Conservation (phyloP, 2,113 vertebrate genomes). For the Felis catus region F.catus_Fca126_mat1.0 CM031415.1:202271501-202272000, state of each 20-base stretch:
- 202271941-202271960: not conserved
- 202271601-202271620: not conserved
- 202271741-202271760: conserved; percentile 92
- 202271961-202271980: not conserved
- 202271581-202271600: not conserved
- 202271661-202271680: not conserved
- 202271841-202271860: conserved; percentile 28
- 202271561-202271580: too few species aligned
- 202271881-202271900: not conserved
- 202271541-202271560: not conserved
- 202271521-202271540: not conserved
- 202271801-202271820: conserved; percentile 83
- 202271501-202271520: not conserved
- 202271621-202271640: conserved; percentile 4
- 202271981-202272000: not conserved
- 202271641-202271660: not conserved
- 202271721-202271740: conserved; percentile 93
- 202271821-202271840: conserved; percentile 49
- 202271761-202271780: conserved; percentile 89
- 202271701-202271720: conserved; percentile 95
- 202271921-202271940: not conserved
- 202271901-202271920: not conserved
- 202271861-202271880: too few species aligned
- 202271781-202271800: conserved; percentile 90
- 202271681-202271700: conserved; percentile 85